Evolutionary conservation across 2,888 invertebrate genomes (phyloP).

Genomic region (Caenorhabditis wallacei): DNA sequence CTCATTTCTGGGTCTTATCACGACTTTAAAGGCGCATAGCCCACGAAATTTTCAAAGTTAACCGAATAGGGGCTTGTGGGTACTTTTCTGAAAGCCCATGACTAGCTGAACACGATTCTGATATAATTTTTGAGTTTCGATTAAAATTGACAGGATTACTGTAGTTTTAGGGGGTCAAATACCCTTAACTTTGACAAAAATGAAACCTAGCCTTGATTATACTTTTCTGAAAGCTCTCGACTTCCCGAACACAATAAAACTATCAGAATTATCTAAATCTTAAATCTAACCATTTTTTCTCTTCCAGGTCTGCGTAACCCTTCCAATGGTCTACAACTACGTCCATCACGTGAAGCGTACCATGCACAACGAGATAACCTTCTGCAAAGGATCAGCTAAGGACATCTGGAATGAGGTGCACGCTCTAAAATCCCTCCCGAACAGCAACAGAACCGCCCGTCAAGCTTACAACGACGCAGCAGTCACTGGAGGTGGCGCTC

Average conservation of each 20-base stretch:
- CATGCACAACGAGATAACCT: slow-evolving; percentile 81
- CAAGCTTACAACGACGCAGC: slow-evolving; percentile 71
- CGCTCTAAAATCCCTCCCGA: slow-evolving; percentile 64
- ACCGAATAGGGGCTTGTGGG: no score
- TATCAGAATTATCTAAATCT: neutral
- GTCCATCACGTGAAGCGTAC: slow-evolving; percentile 79
- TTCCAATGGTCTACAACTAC: slow-evolving; percentile 83
- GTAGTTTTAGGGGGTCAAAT: neutral
- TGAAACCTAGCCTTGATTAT: neutral
- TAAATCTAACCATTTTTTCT: no score
- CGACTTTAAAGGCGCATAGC: no score
- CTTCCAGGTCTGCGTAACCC: slow-evolving; percentile 72
- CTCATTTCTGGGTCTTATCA: no score
- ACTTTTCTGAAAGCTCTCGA: neutral
- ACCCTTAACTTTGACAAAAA: neutral
- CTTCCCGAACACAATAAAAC: neutral
- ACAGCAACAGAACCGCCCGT: slow-evolving; percentile 75
- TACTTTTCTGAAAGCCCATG: neutral
- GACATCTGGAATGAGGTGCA: slow-evolving; percentile 80
- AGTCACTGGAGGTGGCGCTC: slow-evolving; percentile 63
- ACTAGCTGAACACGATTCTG: neutral
- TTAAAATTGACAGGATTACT: neutral
- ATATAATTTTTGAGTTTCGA: no score
- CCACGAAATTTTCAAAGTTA: no score
- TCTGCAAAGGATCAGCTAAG: slow-evolving; percentile 81